These are phyloP conservation scores for Gerris buenoi DNA, from an alignment of 1,140 invertebrate species.

Conservation along the genomic window DNA sequence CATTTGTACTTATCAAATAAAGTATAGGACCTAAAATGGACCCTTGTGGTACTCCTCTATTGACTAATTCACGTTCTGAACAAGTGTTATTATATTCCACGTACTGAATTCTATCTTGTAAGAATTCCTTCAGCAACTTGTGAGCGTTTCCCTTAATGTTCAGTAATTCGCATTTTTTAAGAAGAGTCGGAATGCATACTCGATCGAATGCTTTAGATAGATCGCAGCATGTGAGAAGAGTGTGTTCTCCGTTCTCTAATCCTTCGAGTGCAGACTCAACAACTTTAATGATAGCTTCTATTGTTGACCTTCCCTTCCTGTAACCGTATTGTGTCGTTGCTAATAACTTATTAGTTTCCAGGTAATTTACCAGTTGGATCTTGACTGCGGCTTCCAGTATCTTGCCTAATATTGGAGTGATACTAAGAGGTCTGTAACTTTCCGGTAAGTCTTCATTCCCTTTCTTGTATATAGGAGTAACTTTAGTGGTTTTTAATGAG, in stretches of 20 bases:
- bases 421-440: slow-evolving; percentile 18
- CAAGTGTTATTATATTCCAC: background rate
- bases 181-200: background rate
- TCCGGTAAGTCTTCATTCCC: slow-evolving; percentile 12
- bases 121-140: background rate
- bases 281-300: background rate
- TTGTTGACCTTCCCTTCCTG: background rate
- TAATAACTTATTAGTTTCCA: slow-evolving; percentile 15
- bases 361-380: slow-evolving; percentile 13
- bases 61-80: background rate
- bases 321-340: background rate
- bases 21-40: background rate
- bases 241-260: background rate
- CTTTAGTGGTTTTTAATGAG: background rate
- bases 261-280: background rate
- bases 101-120: background rate
- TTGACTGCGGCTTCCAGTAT: slow-evolving; percentile 17
- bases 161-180: background rate
- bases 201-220: background rate
- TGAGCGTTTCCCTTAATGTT: background rate
- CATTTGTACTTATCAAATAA: too few species aligned
- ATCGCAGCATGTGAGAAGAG: background rate
- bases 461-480: slow-evolving; percentile 1
- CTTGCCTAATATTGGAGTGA: slow-evolving; percentile 17
- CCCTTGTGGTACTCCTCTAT: background rate